phyloP scores from a whole-genome alignment of 2,888 invertebrate genomes.

The Apomyelois bistriatella region DNA sequence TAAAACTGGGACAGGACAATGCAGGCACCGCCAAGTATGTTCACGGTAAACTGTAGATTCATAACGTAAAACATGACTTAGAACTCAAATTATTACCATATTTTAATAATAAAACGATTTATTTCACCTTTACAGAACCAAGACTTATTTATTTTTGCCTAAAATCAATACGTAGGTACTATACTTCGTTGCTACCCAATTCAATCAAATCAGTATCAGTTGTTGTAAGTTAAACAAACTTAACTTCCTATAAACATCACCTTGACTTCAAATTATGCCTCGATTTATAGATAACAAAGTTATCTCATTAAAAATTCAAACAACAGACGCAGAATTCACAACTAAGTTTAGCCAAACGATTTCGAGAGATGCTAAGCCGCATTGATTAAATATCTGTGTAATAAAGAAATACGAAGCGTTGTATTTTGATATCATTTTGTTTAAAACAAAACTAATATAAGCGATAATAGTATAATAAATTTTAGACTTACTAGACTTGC shows the following conservation, averaged over 20 bases:
- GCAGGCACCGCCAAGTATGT: too few relatives aligned
- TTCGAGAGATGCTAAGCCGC: slow-evolving; percentile 17
- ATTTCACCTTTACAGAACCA: background rate
- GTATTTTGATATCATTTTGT: too few relatives aligned
- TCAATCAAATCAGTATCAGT: slow-evolving; percentile 8
- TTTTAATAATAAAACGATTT: background rate
- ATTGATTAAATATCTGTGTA: background rate
- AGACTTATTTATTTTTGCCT: background rate
- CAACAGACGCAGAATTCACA: slow-evolving; percentile 4
- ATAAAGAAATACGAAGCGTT: too few relatives aligned
- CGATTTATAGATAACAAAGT: slow-evolving; percentile 14
- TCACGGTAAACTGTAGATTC: too few relatives aligned
- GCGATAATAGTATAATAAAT: too few relatives aligned
- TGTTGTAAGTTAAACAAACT: slow-evolving; percentile 3
- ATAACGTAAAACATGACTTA: too few relatives aligned
- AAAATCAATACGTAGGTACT: slow-evolving; percentile 6
- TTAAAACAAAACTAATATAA: too few relatives aligned
- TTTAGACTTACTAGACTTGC: too few relatives aligned
- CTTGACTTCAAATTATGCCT: slow-evolving; percentile 12
- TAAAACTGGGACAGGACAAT: too few relatives aligned
- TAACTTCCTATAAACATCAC: slow-evolving; percentile 13
- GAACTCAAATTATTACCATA: too few relatives aligned
- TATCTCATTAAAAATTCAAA: slow-evolving; percentile 22
- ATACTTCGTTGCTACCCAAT: background rate
- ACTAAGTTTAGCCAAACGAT: slow-evolving; percentile 15